Conservation (phyloP, 2,113 vertebrate genomes). For the Ovibos moschatus region DNA sequence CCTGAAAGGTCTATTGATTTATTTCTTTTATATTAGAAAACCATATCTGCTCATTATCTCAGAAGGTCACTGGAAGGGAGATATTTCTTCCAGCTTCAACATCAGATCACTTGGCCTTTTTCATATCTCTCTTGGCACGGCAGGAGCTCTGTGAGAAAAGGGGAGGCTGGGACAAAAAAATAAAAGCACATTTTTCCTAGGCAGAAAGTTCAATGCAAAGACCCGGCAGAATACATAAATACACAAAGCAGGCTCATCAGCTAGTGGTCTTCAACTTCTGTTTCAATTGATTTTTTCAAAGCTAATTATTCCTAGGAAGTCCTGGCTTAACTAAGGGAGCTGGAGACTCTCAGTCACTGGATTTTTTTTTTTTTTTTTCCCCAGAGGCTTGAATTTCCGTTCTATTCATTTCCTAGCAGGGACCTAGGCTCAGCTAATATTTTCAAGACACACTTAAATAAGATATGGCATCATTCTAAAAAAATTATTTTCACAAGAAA, state of each 20-base stretch:
- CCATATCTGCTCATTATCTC: constrained; percentile 72
- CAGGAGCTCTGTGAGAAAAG: neutral
- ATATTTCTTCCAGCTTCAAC: constrained; percentile 65
- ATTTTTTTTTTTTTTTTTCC: neutral
- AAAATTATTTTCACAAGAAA: neutral
- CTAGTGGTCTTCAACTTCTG: neutral
- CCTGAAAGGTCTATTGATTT: constrained; percentile 69
- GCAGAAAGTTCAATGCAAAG: neutral
- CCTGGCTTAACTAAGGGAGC: neutral
- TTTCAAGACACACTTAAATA: neutral
- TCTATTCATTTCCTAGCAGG: neutral
- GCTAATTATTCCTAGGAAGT: constrained; percentile 33
- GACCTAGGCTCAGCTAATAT: neutral
- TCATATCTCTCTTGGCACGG: constrained; percentile 23
- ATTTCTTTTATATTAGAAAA: constrained; percentile 70
- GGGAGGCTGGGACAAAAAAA: neutral
- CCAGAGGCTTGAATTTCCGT: neutral
- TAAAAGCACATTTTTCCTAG: constrained; percentile 30
- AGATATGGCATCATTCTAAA: neutral
- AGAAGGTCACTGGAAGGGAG: constrained; percentile 70
- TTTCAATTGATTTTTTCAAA: constrained; percentile 33
- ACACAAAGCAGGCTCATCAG: neutral
- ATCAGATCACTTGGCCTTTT: constrained; percentile 39
- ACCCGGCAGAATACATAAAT: neutral
- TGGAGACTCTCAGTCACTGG: neutral